These are phyloP conservation scores for Selenia dentaria DNA, from an alignment of 2,888 invertebrate genomes.

Conservation along the genomic window DNA sequence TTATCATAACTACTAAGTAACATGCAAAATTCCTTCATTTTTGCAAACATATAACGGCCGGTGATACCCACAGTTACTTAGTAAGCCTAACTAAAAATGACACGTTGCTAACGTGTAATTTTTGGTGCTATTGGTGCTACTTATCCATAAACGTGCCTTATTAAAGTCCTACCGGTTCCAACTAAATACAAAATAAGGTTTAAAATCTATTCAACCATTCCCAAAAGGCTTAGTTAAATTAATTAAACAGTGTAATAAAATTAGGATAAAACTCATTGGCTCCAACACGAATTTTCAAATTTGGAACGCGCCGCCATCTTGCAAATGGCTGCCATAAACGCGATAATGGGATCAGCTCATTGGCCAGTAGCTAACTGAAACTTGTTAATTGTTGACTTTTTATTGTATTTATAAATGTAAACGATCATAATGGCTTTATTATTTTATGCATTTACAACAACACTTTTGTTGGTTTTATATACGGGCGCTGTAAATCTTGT, in stretches of 20 bases:
- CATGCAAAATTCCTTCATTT: too few relatives aligned
- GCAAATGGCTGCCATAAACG: slow-evolving; percentile 75
- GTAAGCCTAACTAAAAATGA: too few relatives aligned
- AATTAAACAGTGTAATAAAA: slow-evolving; percentile 55
- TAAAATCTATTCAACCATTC: slow-evolving; percentile 13
- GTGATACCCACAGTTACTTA: too few relatives aligned
- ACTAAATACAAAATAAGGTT: slow-evolving; percentile 7
- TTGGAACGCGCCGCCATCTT: slow-evolving; percentile 72
- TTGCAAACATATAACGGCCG: too few relatives aligned
- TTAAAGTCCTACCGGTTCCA: too few relatives aligned
- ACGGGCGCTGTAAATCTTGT: too few relatives aligned
- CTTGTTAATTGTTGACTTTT: slow-evolving; percentile 43
- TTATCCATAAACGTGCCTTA: too few relatives aligned
- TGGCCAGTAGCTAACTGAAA: slow-evolving; percentile 76
- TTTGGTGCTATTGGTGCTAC: too few relatives aligned
- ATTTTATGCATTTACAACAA: too few relatives aligned
- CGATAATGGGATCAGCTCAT: slow-evolving; percentile 76
- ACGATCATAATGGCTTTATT: slow-evolving; percentile 26
- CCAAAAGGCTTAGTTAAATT: slow-evolving; percentile 25
- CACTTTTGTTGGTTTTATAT: too few relatives aligned
- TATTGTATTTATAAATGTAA: slow-evolving; percentile 22
- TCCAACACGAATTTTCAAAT: slow-evolving; percentile 71
- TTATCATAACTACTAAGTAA: too few relatives aligned
- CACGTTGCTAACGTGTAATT: too few relatives aligned
- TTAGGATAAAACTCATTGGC: slow-evolving; percentile 72